Conservation (phyloP, 2,113 vertebrate genomes). For the Abramis brama region DNA sequence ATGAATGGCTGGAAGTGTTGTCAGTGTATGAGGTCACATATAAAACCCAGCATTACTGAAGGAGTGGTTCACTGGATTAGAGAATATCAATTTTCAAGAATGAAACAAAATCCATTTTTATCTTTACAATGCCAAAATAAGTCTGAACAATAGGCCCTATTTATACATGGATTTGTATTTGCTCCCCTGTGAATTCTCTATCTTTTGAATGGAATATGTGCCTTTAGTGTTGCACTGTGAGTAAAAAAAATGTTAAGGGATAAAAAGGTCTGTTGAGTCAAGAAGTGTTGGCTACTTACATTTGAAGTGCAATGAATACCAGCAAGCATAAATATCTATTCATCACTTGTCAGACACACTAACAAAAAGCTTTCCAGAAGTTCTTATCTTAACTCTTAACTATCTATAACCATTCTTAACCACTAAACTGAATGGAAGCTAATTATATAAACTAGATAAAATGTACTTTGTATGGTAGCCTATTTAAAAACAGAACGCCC, state of each 20-base stretch:
- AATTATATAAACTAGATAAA: not conserved
- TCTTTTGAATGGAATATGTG: not conserved
- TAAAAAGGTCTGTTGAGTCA: not conserved
- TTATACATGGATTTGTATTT: not conserved
- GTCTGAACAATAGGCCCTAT: not conserved
- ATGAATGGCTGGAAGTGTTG: slow-evolving; percentile 37
- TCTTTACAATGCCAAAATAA: not conserved
- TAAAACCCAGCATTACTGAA: not conserved
- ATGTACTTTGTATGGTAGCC: not conserved
- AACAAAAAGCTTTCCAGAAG: not conserved
- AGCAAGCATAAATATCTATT: not conserved
- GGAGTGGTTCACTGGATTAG: not conserved
- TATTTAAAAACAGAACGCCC: not conserved
- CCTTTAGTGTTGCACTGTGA: not conserved
- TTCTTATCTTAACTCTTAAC: not conserved
- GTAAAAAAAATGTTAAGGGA: not conserved
- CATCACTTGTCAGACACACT: not conserved
- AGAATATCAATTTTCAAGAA: not conserved
- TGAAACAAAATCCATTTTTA: not conserved
- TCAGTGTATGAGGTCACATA: slow-evolving; percentile 5
- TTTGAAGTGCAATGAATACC: not conserved
- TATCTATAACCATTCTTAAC: not conserved
- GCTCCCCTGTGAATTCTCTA: not conserved
- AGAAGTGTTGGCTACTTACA: not conserved
- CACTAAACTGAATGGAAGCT: not conserved